phyloP scores from a whole-genome alignment of 2,888 invertebrate species.

The Diplolepis rosae region DNA sequence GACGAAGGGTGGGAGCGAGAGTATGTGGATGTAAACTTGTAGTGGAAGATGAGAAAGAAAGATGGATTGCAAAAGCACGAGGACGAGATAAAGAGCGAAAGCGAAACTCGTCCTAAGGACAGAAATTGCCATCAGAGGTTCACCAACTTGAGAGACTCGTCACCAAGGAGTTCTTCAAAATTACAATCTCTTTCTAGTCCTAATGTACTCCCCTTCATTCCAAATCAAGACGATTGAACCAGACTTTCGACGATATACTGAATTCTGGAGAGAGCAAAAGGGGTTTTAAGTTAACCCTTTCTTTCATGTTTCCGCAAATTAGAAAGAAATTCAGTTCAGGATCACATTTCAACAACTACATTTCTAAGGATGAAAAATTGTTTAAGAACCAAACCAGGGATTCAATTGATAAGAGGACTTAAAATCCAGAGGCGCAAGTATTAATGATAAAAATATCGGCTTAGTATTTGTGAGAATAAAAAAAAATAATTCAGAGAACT shows the following conservation, averaged over 20 bases:
- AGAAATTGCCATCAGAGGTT: not conserved
- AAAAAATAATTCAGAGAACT: not conserved
- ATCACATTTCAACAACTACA: too few species aligned
- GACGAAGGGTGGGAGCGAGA: slow-evolving; percentile 32
- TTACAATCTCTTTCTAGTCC: not conserved
- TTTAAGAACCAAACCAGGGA: too few species aligned
- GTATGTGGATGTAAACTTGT: slow-evolving; percentile 9
- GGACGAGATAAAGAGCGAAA: slow-evolving; percentile 19
- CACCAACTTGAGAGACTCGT: not conserved
- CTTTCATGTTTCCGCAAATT: not conserved
- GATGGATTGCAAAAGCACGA: slow-evolving; percentile 34
- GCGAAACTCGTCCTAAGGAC: not conserved
- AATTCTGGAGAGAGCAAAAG: not conserved
- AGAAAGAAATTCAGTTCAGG: not conserved
- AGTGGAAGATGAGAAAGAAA: slow-evolving; percentile 25
- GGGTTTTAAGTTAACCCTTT: not conserved
- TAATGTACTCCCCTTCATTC: not conserved
- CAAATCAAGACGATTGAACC: too few species aligned
- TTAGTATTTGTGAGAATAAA: too few species aligned
- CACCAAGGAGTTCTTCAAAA: not conserved
- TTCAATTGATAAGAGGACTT: too few species aligned
- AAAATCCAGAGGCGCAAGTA: too few species aligned
- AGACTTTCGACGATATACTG: too few species aligned
- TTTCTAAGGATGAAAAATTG: too few species aligned
- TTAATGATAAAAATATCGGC: too few species aligned